Evolutionary conservation across 2,113 vertebrate genomes (phyloP).

Genomic region (Chaenocephalus aceratus): DNA sequence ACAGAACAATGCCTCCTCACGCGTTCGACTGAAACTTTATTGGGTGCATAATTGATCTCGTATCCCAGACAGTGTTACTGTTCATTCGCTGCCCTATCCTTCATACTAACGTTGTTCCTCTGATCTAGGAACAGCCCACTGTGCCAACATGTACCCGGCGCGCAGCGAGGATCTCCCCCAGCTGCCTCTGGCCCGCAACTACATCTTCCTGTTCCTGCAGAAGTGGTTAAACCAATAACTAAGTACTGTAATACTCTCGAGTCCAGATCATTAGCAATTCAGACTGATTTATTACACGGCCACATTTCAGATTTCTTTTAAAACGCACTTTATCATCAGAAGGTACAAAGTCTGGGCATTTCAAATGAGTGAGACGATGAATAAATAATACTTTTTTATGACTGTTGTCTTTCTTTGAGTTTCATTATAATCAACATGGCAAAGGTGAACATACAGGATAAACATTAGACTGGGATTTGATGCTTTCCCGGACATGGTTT

Average conservation of each 20-base stretch:
- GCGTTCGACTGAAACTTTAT: conserved; percentile 49
- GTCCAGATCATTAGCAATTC: conserved; percentile 1
- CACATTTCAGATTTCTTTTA: conserved; percentile 4
- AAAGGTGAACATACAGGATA: background rate
- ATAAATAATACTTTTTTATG: conserved; percentile 37
- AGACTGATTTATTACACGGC: conserved; percentile 7
- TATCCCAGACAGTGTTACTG: conserved; percentile 13
- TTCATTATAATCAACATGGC: background rate
- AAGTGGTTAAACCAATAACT: conserved; percentile 75
- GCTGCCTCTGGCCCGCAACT: conserved; percentile 73
- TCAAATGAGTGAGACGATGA: conserved; percentile 3
- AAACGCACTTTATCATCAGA: conserved; percentile 35
- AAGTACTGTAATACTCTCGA: background rate
- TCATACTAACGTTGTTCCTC: conserved; percentile 2
- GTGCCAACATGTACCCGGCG: conserved; percentile 80
- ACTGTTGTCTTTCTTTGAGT: conserved; percentile 3
- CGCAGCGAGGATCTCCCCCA: conserved; percentile 70
- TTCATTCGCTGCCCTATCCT: background rate
- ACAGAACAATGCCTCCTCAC: conserved; percentile 23
- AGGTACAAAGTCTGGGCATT: background rate
- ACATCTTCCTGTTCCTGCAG: conserved; percentile 74
- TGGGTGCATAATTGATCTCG: conserved; percentile 42
- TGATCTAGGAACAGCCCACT: conserved; percentile 80
- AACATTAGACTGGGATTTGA: background rate
- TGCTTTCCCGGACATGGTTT: background rate